These are phyloP conservation scores for Chitala chitala DNA, from an alignment of 2,113 vertebrate genomes.

Conservation along the genomic window DNA sequence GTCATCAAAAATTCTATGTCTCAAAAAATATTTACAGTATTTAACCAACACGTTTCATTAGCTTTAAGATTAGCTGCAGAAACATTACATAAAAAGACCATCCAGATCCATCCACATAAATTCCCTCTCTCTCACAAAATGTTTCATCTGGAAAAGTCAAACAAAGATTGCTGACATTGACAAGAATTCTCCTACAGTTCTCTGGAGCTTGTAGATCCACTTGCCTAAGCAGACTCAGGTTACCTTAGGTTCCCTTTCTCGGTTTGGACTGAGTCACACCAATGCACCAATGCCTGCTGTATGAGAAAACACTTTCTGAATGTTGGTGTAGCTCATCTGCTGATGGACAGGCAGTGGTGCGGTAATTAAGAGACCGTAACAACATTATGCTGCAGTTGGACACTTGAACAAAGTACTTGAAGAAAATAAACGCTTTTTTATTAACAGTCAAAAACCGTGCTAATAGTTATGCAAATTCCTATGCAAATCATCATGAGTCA, in stretches of 20 bases:
- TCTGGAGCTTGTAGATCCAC: constrained; percentile 31
- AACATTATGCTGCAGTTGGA: too few relatives aligned
- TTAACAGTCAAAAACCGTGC: too few relatives aligned
- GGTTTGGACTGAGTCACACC: too few relatives aligned
- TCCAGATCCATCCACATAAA: constrained; percentile 12
- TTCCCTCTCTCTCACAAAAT: constrained; percentile 12
- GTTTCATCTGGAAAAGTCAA: neutral
- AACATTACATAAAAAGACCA: neutral
- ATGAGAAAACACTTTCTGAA: neutral
- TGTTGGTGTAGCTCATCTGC: too few relatives aligned
- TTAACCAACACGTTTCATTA: neutral
- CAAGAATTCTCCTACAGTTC: constrained; percentile 38
- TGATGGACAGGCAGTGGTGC: neutral
- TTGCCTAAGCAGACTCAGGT: constrained; percentile 35
- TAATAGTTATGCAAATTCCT: too few relatives aligned
- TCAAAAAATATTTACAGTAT: neutral
- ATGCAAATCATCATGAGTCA: too few relatives aligned
- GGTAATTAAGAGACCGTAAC: too few relatives aligned
- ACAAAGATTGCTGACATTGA: constrained; percentile 36
- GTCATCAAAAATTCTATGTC: neutral
- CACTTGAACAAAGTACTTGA: too few relatives aligned
- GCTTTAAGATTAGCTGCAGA: neutral
- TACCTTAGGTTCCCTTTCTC: too few relatives aligned
- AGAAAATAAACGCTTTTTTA: too few relatives aligned
- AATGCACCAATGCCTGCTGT: too few relatives aligned